Evolutionary conservation across 2,888 invertebrate genomes (phyloP), one percentile per base, ranked within the genome.

Genomic region (Masnerella sp.): DNA sequence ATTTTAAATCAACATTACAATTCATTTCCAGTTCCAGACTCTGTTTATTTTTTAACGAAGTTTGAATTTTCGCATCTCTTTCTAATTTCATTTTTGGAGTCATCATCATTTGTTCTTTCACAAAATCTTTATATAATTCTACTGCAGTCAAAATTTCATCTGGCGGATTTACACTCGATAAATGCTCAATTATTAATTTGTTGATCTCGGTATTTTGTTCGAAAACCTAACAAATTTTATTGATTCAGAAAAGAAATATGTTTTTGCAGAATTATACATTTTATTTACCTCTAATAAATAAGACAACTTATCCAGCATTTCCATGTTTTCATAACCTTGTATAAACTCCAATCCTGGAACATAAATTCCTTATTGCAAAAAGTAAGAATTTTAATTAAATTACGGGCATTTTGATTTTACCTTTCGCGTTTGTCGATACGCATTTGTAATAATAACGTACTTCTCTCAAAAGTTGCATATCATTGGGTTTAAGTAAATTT

Each of bases 91-190:
- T 45, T 49, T 59, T 59, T 3, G 52, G 47, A 20, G 18, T 47
- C 36, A 59, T 65, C 54, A 40, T 45, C 65, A 72, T 56, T 32
- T 67, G 20, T 12, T 67, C 40, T 32, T 45, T 32, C 17, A 67
- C 15, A n/a, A 40, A 45, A 7, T 45, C 14, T 49, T 38, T 58
- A 45, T 64, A 64, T 20, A 30, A 28, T 4, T 56, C 51, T n/a
- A 70, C 22, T 4, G 43, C 11, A n/a, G 8, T 14, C n/a, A 62
- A 2, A 49, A 47, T 47, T 56, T 28, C 5, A 5, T 17, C 12
- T 12, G 25, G 11, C 14, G 45, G 34, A 34, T 49, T n/a, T 4
- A 49, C 47, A n/a, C 15, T 9, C 12, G 17, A 14, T 28, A 49
- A n/a, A 51, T 52, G 52, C n/a, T 69, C 20, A 5, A 61, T 14